phyloP scores from a whole-genome alignment of 23 tunicate species.

The Corella eumyota region DNA sequence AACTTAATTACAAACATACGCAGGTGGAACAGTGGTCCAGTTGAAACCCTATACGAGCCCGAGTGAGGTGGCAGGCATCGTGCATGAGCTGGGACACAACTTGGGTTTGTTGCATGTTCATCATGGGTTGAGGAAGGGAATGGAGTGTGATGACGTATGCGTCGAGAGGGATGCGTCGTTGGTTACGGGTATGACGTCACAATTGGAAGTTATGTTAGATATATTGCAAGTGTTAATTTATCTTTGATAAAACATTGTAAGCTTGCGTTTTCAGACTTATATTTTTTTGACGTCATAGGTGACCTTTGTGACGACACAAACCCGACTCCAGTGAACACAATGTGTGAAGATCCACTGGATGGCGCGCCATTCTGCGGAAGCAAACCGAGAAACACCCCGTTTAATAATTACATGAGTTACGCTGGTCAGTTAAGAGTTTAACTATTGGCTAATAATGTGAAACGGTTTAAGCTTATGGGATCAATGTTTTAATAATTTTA shows the following conservation, averaged over 20 bases:
- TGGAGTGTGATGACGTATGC: conserved; percentile 12
- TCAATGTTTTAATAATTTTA: too few species aligned
- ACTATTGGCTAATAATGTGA: too few species aligned
- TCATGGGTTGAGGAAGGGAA: conserved; percentile 10
- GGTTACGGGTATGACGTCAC: conserved; percentile 5
- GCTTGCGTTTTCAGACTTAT: too few species aligned
- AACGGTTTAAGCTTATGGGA: too few species aligned
- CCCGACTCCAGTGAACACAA: conserved; percentile 23
- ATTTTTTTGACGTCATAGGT: conserved; percentile 8
- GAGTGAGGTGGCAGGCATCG: conserved; percentile 16
- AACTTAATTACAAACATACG: too few species aligned
- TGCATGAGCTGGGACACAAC: conserved; percentile 28
- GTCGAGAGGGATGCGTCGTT: conserved; percentile 14
- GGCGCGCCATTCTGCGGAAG: neutral
- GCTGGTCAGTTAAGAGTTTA: conserved; percentile 6
- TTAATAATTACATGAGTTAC: conserved; percentile 24
- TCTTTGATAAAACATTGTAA: too few species aligned
- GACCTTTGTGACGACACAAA: conserved; percentile 20
- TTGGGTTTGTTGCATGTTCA: conserved; percentile 26
- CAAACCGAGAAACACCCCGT: conserved; percentile 4
- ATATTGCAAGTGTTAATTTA: too few species aligned
- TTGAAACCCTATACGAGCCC: conserved; percentile 15
- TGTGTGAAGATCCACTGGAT: conserved; percentile 9
- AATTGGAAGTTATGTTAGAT: too few species aligned
- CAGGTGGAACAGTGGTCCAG: conserved; percentile 29